Conservation (phyloP, 2,888 invertebrate species). For the Pinctada fucata region DNA sequence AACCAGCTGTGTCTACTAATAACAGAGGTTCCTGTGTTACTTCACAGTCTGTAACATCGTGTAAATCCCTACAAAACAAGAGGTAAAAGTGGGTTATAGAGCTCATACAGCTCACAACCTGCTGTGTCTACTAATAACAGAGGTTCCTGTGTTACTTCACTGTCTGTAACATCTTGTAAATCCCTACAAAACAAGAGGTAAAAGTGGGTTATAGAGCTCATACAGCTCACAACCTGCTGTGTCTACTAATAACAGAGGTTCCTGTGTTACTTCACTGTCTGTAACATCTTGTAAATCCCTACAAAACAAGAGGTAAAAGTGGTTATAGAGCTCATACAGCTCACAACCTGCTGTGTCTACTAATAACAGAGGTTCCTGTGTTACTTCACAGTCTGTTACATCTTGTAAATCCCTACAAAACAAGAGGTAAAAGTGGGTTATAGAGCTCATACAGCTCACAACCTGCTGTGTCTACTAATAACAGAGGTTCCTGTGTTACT, state of each 20-base stretch:
- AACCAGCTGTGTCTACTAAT: constrained; percentile 80
- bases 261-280: constrained; percentile 74
- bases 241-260: constrained; percentile 79
- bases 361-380: constrained; percentile 76
- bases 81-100: constrained; percentile 76
- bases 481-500: no score
- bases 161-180: constrained; percentile 73
- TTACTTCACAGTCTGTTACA: constrained; percentile 75
- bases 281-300: constrained; percentile 77
- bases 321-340: constrained; percentile 78
- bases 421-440: no score
- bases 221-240: constrained; percentile 79
- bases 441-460: no score
- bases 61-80: constrained; percentile 73
- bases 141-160: no score
- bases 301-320: no score
- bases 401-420: constrained; percentile 75
- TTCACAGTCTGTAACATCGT: constrained; percentile 74
- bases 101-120: constrained; percentile 79
- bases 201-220: constrained; percentile 78
- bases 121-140: no score
- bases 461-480: no score
- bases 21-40: constrained; percentile 76
- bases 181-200: constrained; percentile 71
- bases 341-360: constrained; percentile 81